Conservation (phyloP, 2,888 invertebrate genomes). For the Nasonia oneida region DNA sequence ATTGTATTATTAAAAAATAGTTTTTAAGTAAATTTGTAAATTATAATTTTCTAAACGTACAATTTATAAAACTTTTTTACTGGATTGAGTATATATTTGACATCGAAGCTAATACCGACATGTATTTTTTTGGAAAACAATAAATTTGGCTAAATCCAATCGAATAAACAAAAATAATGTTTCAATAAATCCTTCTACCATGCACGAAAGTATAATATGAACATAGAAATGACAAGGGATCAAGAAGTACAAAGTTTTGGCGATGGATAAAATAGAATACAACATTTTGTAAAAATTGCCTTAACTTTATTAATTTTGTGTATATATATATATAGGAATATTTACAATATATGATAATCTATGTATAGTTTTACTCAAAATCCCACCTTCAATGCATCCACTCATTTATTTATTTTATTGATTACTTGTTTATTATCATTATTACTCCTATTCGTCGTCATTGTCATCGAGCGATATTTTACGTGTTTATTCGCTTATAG, state of each 20-base stretch:
- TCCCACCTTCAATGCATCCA: slow-evolving; percentile 67
- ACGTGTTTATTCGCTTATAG: slow-evolving; percentile 64
- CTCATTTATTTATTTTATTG: slow-evolving; percentile 62
- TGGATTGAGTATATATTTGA: neutral
- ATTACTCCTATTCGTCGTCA: slow-evolving; percentile 66
- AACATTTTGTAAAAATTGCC: slow-evolving; percentile 74
- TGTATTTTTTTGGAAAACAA: slow-evolving; percentile 1
- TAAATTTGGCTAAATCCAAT: slow-evolving; percentile 3
- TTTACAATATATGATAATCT: slow-evolving; percentile 73
- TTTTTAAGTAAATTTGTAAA: slow-evolving; percentile 10
- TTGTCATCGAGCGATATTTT: slow-evolving; percentile 60
- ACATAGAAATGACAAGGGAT: neutral
- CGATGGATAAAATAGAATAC: neutral
- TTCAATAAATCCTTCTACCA: neutral
- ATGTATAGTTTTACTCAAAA: slow-evolving; percentile 73
- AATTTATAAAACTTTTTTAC: neutral
- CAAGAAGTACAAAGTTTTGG: neutral
- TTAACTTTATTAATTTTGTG: slow-evolving; percentile 76
- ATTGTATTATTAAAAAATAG: neutral
- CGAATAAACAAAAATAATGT: neutral
- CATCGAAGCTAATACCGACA: neutral
- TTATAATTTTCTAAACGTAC: neutral
- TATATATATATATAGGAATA: slow-evolving; percentile 73
- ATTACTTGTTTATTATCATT: slow-evolving; percentile 69
- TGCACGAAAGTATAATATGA: neutral